Base-by-base conservation (phyloP, 2,888 invertebrate genomes). In the Dynastes grantii region DNA sequence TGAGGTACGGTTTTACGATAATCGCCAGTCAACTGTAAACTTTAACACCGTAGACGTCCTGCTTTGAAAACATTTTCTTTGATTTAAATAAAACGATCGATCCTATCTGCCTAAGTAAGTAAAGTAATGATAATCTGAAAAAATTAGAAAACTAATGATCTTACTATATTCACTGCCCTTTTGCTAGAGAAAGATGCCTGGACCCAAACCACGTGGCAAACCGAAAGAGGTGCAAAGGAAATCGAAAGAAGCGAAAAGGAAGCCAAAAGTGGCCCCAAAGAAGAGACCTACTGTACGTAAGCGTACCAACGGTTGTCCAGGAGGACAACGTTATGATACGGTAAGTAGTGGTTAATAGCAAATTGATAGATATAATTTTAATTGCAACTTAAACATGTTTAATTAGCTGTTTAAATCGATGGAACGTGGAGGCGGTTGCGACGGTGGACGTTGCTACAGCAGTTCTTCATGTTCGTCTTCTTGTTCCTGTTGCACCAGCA, bases 401-500 rank as follows among this genome's bases (percentile, higher is more conserved):
- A 13, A 4, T 37, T 37, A 37, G 65, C 40, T 40, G 11, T 22
- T n/a, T 65, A 65, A 65, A 40, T 8, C 55, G 55, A 8, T n/a
- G n/a, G n/a, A 22, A 16, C 40, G 13, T 16, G 6, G 22, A 40
- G 0, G 40, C 16, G 37, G 16, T 13, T 65, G 65, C 4, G 13
- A 65, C 8, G 65, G 40, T 40, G 65, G 40, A 9, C 65, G 40
- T 40, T 65, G 65, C 22, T 40, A 40, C 16, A 40, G 40, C 40
- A 65, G 65, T 22, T 65, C 65, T 22, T 65, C 65, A n/a, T 29
- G 37, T 65, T n/a, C 40, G 1, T 65, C 65, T 22, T 45, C 37
- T 37, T 45, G 45, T 8, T 45, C 45, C 11, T 45, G 45, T 45
- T 65, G 37, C 6, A 65, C n/a, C 45, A 65, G 65, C 16, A 65